Evolutionary conservation across 2,797 vertebrate species (phyloP), one percentile per base, ranked within the genome.

Genomic region (Halcyon smyrnensis): DNA sequence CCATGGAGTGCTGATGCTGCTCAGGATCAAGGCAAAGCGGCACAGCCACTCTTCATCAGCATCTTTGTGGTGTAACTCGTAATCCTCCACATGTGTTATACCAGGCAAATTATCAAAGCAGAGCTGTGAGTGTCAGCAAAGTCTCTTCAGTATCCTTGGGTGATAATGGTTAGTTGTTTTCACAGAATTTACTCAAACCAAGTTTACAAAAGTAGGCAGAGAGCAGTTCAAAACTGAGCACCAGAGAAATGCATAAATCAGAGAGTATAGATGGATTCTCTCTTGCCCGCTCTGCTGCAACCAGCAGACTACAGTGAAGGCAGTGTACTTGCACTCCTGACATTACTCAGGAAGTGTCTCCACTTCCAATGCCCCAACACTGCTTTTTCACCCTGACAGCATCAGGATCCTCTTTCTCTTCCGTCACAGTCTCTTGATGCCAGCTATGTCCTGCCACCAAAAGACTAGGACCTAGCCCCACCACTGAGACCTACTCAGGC

Each of bases 31-130:
- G 64, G 59, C 19, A 68, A 93, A 78, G 77, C 10, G n/a, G 78
- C 84, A 92, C 56, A 83, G 51, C 77, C 86, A 56, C 63, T 84
- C 92, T 69, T 82, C 81, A 36, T 41, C 90, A 70, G 53, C 75
- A 36, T 87, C 81, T 64, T 65, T 71, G 81, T 77, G 64, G 67
- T 54, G 64, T 36, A 57, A 69, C 25, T 64, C 3, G 0, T 80
- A 83, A 87, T 85, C 65, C 39, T 78, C 28, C 54, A 60, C 73
- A 67, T 57, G 8, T 70, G 50, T 80, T 85, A 46, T 54, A 90
- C 76, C 78, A 84, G 65, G 88, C 69, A 53, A 76, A 84, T 84
- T 71, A 84, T 78, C 76, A 95, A 83, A 95, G 90, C 78, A 75
- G 71, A 87, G 75, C 82, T 30, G 1, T 39, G 57, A 77, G 30